Conservation (phyloP, 2,113 vertebrate genomes). For the Nematolebias whitei region DNA sequence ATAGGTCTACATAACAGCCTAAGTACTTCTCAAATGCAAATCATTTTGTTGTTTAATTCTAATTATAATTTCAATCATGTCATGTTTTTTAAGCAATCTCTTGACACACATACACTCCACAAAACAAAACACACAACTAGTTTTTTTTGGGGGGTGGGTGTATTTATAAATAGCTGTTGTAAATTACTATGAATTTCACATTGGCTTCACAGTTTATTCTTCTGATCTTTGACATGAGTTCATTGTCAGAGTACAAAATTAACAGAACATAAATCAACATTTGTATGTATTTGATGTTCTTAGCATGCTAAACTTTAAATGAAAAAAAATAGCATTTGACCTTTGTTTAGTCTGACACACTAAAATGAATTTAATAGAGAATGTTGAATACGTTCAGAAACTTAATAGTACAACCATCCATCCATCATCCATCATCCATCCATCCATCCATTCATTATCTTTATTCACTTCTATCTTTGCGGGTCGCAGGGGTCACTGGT, state of each 20-base stretch:
- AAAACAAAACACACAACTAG: constrained; percentile 7
- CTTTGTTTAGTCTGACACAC: too few species aligned
- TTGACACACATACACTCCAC: neutral
- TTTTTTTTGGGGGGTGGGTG: neutral
- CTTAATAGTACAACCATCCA: too few species aligned
- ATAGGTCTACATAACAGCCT: neutral
- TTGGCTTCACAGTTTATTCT: neutral
- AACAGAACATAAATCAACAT: neutral
- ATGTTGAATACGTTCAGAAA: too few species aligned
- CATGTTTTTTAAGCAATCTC: neutral
- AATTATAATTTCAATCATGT: constrained; percentile 7
- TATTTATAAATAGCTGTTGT: neutral
- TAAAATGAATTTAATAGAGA: too few species aligned
- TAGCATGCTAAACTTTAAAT: too few species aligned
- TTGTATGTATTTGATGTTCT: neutral
- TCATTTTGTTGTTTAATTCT: constrained; percentile 12
- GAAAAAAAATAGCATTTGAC: too few species aligned
- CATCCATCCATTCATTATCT: too few species aligned
- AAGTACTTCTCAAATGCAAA: neutral
- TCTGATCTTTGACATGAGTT: neutral
- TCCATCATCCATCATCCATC: too few species aligned
- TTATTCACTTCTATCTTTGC: too few species aligned
- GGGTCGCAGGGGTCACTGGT: too few species aligned
- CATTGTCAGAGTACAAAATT: neutral
- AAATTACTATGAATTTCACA: constrained; percentile 7